Percentiles rank a stretch among this genome's conserved stretches.
Evolutionary conservation across 2,888 invertebrate genomes (phyloP).

Genomic region (Arge pagana): DNA sequence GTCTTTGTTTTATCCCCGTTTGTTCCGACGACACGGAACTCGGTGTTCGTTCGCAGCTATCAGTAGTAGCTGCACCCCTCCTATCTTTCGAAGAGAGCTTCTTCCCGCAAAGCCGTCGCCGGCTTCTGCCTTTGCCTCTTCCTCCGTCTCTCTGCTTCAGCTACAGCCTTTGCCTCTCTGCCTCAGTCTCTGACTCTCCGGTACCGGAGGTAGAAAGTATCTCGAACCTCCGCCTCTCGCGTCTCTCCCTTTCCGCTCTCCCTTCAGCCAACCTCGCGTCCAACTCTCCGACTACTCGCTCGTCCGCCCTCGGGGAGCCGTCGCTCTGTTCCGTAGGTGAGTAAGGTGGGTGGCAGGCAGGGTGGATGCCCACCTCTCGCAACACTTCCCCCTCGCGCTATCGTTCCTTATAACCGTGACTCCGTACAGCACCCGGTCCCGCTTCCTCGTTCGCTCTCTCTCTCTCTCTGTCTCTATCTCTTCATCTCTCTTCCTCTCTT

Average conservation of each 20-base stretch:
- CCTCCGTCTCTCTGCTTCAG: constrained; percentile 32
- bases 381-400: constrained; percentile 16
- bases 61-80: constrained; percentile 29
- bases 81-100: constrained; percentile 38
- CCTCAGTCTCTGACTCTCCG: constrained; percentile 24
- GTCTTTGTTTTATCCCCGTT: too few relatives aligned
- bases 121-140: constrained; percentile 31
- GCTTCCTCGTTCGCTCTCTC: too few relatives aligned
- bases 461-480: too few relatives aligned
- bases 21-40: not conserved
- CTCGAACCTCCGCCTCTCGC: constrained; percentile 18
- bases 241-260: constrained; percentile 18
- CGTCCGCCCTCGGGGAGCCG: constrained; percentile 31
- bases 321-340: constrained; percentile 20
- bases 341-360: constrained; percentile 14
- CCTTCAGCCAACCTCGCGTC: constrained; percentile 37
- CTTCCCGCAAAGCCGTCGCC: constrained; percentile 38
- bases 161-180: constrained; percentile 29
- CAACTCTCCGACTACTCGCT: constrained; percentile 38
- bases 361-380: constrained; percentile 19
- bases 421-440: too few relatives aligned
- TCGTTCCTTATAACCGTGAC: too few relatives aligned
- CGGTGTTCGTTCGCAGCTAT: constrained; percentile 10
- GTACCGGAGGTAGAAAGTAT: constrained; percentile 40
- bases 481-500: constrained; percentile 28